Evolutionary conservation across 1,140 invertebrate species (phyloP), one percentile per base, ranked within the genome.

Genomic region (Cephus cinctus): DNA sequence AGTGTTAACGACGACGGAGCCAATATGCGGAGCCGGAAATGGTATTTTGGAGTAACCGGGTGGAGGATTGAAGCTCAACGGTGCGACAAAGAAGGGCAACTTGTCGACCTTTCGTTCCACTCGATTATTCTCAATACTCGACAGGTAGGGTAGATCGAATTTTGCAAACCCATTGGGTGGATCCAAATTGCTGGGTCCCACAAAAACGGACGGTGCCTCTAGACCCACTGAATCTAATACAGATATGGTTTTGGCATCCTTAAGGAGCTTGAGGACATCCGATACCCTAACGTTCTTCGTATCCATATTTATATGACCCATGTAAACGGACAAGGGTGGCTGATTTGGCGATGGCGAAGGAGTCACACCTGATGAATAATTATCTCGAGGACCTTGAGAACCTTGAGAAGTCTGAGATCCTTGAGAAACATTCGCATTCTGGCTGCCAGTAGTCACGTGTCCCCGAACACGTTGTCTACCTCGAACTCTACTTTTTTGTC

Each of bases 51-150:
- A 86, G 62, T 89, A 91, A 9, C 88, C 89, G 11, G 81, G 75
- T 0, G 88, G 89, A 16, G 89, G 86, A 54, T 86, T 85, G 54
- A 90, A 92, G 57, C 87, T 91, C 6, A 91, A 63, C 1, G 89
- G 89, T 2, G 89, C 89, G 1, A 92, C 89, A 43, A 92, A 92
- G 69, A 91, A 92, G 6, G 89, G 89, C 1, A 88, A 55, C 53
- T 86, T 82, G 34, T 85, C 79, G 1, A 89, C 80, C 69, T 88
- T 88, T 39, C 83, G 81, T 58, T 90, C 87, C 4, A 85, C 82
- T 12, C 84, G 77, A 50, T 84, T 86, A 11, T 79, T 78, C 54
- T 88, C 85, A 20, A 91, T 73, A 16, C 84, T 84, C 0, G 88
- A 90, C 14, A 92, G 67, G 61, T 92, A 92, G 0, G 89, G 89